Evolutionary conservation across 2,113 vertebrate species (phyloP), one percentile per base, ranked within the genome.

Genomic region (Typhlomys cinereus): DNA sequence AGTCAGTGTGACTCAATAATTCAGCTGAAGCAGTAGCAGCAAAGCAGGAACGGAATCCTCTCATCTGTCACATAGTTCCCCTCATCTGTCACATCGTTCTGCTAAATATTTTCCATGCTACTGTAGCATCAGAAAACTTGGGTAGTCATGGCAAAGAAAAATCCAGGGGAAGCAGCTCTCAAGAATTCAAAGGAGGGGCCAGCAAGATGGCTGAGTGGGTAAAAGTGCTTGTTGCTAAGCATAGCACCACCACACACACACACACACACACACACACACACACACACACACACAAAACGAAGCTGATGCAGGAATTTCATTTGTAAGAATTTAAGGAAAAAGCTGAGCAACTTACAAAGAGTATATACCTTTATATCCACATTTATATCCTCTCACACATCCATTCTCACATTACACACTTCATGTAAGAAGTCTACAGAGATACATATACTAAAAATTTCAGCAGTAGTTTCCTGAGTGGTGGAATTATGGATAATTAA

Each of bases 301-400:
- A 57, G 39, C 5, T 75, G 21, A 57, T 13, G 1, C 20, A 85
- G 6, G 27, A 44, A 79, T 74, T 88, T 87, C 15, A 79, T 14
- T 52, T 83, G 27, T 61, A 78, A 87, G 41, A 71, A 61, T 85
- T 92, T 83, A 83, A 79, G 54, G 46, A 93, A 80, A 62, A 62
- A 91, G 71, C 2, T 81, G 50, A 75, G 17, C 21, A 89, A n/a
- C 64, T 74, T 41, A 91, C 3, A 91, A 76, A 88, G 29, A 85
- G 31, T 85, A 3, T 8, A 70, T 7, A 66, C 10, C 80, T 18
- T 21, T n/a, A 2, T 4, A 48, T 18, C 64, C 18, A 75, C 18
- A 71, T 4, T 75, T 31, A 71, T 54, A 54, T 18, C 31, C 62
- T 34, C 62, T 9, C 31, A 20, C 67, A 69, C 36, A 83, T 21